phyloP scores from a whole-genome alignment of 2,797 vertebrate species.

The Trematomus bernacchii region DNA sequence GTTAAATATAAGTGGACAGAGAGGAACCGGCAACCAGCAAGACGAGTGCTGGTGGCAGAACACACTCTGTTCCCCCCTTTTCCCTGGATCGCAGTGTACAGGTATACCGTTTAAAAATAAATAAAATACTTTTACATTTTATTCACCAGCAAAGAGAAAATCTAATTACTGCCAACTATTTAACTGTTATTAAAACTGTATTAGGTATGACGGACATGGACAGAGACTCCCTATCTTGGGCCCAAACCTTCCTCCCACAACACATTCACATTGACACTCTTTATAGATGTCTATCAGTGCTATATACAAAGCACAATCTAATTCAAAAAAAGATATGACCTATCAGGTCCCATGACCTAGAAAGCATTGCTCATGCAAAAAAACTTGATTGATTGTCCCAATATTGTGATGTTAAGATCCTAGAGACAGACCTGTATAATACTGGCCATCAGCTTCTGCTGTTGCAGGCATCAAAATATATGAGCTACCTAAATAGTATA shows the following conservation, averaged over 20 bases:
- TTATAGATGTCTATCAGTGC: background rate
- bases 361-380: background rate
- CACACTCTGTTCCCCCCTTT: conserved; percentile 93
- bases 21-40: conserved; percentile 88
- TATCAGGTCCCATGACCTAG: too few relatives aligned
- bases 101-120: conserved; percentile 82
- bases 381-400: background rate
- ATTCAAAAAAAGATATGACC: too few relatives aligned
- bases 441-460: background rate
- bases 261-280: background rate
- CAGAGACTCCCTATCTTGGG: background rate
- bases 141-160: background rate
- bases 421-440: background rate
- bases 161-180: background rate
- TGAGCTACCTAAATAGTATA: background rate
- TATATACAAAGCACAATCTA: too few relatives aligned
- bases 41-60: conserved; percentile 98
- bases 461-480: background rate
- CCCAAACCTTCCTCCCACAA: background rate
- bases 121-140: background rate
- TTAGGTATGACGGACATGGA: background rate
- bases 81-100: conserved; percentile 94
- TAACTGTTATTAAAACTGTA: background rate
- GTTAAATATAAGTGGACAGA: conserved; percentile 89
- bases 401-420: background rate